Conservation (phyloP, 2,113 vertebrate genomes). For the Anser brachyrhynchus region DNA sequence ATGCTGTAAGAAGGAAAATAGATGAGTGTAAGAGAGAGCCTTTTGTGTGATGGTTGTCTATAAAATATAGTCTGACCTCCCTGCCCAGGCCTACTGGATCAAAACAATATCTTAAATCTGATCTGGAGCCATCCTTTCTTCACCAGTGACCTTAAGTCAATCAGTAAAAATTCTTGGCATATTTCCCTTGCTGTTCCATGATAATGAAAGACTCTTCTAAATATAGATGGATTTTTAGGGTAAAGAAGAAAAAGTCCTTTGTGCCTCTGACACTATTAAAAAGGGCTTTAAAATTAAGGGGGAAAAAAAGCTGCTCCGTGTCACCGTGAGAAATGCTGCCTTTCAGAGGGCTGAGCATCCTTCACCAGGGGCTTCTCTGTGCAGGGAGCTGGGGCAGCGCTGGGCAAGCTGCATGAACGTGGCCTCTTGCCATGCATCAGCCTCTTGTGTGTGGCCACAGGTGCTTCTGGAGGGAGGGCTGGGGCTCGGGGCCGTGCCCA, state of each 20-base stretch:
- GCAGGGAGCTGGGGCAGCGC: not conserved
- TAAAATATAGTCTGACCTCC: slow-evolving; percentile 39
- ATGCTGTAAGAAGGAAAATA: not conserved
- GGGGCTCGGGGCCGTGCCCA: accelerated
- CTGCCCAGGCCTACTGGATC: not conserved
- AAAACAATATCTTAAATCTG: not conserved
- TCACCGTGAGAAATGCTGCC: not conserved
- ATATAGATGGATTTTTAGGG: slow-evolving; percentile 37
- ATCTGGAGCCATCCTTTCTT: slow-evolving; percentile 13
- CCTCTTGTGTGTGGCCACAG: not conserved
- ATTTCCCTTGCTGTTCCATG: not conserved
- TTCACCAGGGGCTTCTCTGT: accelerated
- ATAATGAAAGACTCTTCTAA: slow-evolving; percentile 26
- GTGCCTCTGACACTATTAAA: not conserved
- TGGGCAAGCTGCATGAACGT: not conserved
- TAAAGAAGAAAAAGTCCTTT: slow-evolving; percentile 39
- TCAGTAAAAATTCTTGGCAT: slow-evolving; percentile 51
- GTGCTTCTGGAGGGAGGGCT: not conserved
- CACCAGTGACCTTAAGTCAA: slow-evolving; percentile 17
- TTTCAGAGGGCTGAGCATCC: not conserved
- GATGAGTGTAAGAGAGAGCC: not conserved
- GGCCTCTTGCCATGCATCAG: too few relatives aligned
- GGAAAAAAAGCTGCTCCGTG: not conserved
- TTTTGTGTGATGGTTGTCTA: not conserved
- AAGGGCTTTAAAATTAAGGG: not conserved